Percentiles rank a stretch among this genome's conserved stretches.
These are phyloP conservation scores for Rachycentron canadum DNA, from an alignment of 2,797 vertebrate genomes.

Conservation along the genomic window DNA sequence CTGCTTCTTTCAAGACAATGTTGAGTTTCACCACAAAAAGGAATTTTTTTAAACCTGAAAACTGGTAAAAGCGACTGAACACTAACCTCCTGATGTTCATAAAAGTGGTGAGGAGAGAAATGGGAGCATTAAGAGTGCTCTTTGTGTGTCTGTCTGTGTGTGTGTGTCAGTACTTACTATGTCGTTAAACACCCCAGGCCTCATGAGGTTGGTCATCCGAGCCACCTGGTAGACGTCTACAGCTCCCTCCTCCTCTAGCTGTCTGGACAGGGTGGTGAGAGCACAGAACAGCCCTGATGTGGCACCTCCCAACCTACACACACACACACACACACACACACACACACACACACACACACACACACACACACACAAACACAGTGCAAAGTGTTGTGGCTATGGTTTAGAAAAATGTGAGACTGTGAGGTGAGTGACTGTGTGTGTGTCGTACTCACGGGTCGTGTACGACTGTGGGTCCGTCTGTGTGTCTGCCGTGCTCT, in stretches of 20 bases:
- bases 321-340: conserved; percentile 34
- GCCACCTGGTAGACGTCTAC: conserved; percentile 94
- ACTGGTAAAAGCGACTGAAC: not conserved
- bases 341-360: conserved; percentile 27
- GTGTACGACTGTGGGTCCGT: conserved; percentile 90
- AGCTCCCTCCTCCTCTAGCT: conserved; percentile 92
- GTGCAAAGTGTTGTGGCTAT: too few relatives aligned
- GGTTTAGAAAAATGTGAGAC: not conserved
- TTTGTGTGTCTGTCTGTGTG: not conserved
- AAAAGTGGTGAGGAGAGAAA: not conserved
- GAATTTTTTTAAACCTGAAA: not conserved
- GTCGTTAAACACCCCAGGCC: conserved; percentile 95
- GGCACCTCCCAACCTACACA: conserved; percentile 90
- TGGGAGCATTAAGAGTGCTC: not conserved
- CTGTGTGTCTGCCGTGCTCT: conserved; percentile 88
- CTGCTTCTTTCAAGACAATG: not conserved
- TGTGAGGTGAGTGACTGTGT: not conserved
- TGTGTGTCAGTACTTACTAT: conserved; percentile 86
- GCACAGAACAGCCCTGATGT: conserved; percentile 95
- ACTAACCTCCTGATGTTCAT: too few relatives aligned
- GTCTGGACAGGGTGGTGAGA: conserved; percentile 90
- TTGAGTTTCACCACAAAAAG: too few relatives aligned
- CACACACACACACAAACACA: conserved; percentile 29
- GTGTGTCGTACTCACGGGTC: conserved; percentile 89
- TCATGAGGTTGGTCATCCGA: conserved; percentile 97